Base-by-base conservation (phyloP, 2,888 invertebrate species). In the Gerosis bhagava region DNA sequence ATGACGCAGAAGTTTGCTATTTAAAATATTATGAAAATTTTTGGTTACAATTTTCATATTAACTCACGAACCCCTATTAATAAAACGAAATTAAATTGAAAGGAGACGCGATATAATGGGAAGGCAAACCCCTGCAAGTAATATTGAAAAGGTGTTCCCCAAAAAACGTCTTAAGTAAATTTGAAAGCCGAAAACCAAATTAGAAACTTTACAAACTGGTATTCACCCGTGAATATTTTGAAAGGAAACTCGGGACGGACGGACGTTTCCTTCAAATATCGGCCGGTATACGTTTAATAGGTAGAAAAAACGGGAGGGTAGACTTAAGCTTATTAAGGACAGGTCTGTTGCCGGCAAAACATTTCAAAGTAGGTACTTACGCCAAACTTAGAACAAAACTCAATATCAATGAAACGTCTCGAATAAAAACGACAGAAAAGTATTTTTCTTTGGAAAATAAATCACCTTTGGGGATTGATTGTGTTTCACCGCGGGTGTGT, bases 361-460 rank as follows among this genome's bases (percentile, higher is more conserved):
- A 78, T 76, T 73, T 69, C 70, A 60, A 79, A 81, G 78, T 75
- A 73, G n/a, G n/a, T n/a, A n/a, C 73, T 76, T 70, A 68, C 68
- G 66, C 56, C 48, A 64, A 76, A 83, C 70, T 80, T 73, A 73
- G 72, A 78, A 80, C 77, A 80, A 77, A 83, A 80, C 79, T 82
- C 77, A 77, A 83, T 82, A 83, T 79, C 80, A 79, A 78, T 77
- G 78, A 73, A 80, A 78, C 66, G 76, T 76, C 67, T 67, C 73
- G 67, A 75, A 70, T 66, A 71, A 67, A 58, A 64, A 70, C 66
- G 69, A 53, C 59, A 62, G 64, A 39, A 68, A 77, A 78, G 76
- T 78, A 77, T 77, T 80, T 83, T 78, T n/a, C 73, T 70, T 64
- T 57, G 62, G 67, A 77, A 78, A 82, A 84, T 84, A 83, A 83